Conservation (phyloP, 2,113 vertebrate genomes). For the Tenebrosternarchus preto region DNA sequence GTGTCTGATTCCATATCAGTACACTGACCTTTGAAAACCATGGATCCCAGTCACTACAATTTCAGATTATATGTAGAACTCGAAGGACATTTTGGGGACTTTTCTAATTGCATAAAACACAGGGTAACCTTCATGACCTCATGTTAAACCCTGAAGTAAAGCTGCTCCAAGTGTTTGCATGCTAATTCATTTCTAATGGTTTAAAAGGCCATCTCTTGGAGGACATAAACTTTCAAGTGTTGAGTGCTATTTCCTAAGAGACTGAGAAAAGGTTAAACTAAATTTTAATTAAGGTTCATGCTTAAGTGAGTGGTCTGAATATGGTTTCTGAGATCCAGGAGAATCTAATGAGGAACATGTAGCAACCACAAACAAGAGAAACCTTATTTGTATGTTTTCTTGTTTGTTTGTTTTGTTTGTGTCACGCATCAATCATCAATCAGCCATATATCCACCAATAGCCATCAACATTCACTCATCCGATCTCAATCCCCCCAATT, state of each 20-base stretch:
- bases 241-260: slow-evolving; percentile 5
- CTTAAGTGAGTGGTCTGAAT: slow-evolving; percentile 25
- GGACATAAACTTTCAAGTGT: background rate
- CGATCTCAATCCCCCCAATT: too few relatives aligned
- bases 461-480: too few relatives aligned
- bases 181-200: slow-evolving; percentile 9
- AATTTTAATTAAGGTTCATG: slow-evolving; percentile 19
- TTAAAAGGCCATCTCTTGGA: slow-evolving; percentile 11
- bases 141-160: slow-evolving; percentile 34
- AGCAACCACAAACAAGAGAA: background rate
- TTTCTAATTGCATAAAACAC: background rate
- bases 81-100: background rate
- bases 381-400: background rate
- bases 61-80: background rate
- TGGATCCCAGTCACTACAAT: too few relatives aligned
- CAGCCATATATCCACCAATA: too few relatives aligned
- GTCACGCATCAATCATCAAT: too few relatives aligned
- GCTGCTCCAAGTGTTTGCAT: background rate
- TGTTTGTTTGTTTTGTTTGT: background rate
- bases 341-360: background rate
- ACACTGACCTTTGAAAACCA: too few relatives aligned
- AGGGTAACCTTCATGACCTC: background rate
- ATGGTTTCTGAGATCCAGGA: background rate
- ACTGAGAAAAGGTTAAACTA: background rate
- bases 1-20: too few relatives aligned